These are phyloP conservation scores for Virgularia gustaviana DNA, from an alignment of 92 coral and sea anemone species.

Conservation along the genomic window DNA sequence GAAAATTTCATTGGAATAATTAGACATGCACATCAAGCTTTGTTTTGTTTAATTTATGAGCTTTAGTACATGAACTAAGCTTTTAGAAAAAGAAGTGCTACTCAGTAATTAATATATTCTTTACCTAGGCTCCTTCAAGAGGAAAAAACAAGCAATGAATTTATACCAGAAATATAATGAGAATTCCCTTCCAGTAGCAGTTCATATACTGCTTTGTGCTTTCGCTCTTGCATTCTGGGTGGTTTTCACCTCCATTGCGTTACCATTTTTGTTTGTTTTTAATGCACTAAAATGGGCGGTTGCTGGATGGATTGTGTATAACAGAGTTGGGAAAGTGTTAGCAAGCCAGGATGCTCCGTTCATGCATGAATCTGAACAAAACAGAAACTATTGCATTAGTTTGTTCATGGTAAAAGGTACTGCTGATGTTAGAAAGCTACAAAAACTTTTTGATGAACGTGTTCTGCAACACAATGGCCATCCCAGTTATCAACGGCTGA, in stretches of 20 bases:
- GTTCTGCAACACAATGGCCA: conserved; percentile 68
- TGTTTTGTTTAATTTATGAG: too few relatives aligned
- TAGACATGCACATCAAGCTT: too few relatives aligned
- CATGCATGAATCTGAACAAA: conserved; percentile 76
- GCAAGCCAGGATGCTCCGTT: conserved; percentile 85
- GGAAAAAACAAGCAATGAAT: conserved; percentile 35
- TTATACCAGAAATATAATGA: conserved; percentile 47
- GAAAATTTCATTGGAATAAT: neutral
- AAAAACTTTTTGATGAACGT: conserved; percentile 66
- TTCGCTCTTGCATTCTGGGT: conserved; percentile 72
- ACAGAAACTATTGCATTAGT: conserved; percentile 71
- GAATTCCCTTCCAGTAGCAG: conserved; percentile 59
- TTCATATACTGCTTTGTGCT: conserved; percentile 67
- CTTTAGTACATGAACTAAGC: too few relatives aligned
- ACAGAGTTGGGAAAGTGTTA: conserved; percentile 62
- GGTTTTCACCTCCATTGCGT: conserved; percentile 60
- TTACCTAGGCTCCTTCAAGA: neutral
- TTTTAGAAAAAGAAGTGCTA: too few relatives aligned
- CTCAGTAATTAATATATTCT: too few relatives aligned
- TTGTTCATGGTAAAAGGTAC: conserved; percentile 76
- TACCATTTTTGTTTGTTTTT: conserved; percentile 72
- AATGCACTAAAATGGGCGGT: conserved; percentile 70
- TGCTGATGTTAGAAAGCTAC: conserved; percentile 56
- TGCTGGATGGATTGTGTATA: conserved; percentile 59
- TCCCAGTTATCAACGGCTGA: conserved; percentile 79